These are phyloP conservation scores for Drosophila helvetica DNA, from an alignment of 2,888 invertebrate species.

Conservation along the genomic window DNA sequence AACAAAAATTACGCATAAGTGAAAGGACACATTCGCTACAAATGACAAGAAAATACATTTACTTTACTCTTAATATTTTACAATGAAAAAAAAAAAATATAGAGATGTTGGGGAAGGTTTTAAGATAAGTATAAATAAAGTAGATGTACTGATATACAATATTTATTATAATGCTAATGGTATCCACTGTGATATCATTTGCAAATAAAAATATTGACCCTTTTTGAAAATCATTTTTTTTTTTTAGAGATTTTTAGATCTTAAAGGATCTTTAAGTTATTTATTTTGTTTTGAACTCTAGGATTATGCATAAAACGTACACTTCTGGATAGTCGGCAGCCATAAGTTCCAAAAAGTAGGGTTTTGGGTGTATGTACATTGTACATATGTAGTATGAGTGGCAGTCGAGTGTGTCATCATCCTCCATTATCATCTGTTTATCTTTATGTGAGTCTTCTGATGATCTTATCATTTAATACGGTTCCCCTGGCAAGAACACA, in stretches of 20 bases:
- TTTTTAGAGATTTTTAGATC: too few species aligned
- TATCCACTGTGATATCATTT: background rate
- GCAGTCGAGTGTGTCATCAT: conserved; percentile 7
- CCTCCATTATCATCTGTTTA: conserved; percentile 5
- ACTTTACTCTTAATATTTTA: background rate
- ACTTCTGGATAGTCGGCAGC: too few species aligned
- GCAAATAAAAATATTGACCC: background rate
- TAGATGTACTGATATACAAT: too few species aligned
- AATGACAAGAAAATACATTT: too few species aligned
- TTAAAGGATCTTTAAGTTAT: background rate
- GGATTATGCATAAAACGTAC: too few species aligned
- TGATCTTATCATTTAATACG: conserved; percentile 24
- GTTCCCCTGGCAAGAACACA: background rate
- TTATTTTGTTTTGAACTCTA: too few species aligned
- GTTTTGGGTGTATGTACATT: background rate
- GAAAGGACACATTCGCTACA: too few species aligned
- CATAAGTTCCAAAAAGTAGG: background rate
- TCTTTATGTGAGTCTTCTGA: conserved; percentile 23
- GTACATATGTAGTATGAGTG: too few species aligned
- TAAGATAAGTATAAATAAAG: too few species aligned
- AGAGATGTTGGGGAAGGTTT: background rate
- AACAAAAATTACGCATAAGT: too few species aligned
- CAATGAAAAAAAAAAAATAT: background rate
- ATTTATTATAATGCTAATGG: too few species aligned
- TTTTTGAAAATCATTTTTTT: too few species aligned